Evolutionary conservation across 1,140 invertebrate genomes (phyloP), one percentile per base, ranked within the genome.

Genomic region (Eubasilissa regina): DNA sequence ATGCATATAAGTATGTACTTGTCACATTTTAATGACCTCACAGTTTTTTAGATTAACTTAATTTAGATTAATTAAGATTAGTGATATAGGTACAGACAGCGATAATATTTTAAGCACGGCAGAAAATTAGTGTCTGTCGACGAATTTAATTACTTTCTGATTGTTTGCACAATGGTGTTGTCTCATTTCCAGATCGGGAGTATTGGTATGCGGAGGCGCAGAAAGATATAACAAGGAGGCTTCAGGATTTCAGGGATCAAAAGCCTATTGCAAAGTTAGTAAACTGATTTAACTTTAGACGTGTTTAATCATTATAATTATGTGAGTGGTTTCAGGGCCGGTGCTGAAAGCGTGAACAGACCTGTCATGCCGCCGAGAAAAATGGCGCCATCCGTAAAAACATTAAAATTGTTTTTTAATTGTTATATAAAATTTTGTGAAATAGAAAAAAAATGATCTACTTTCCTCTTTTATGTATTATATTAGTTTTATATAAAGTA

Each of bases 161-260:
- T 60, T 17, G 21, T 17, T 60, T 11, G 17, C 15, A n/a, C 21
- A 60, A n/a, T 66, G 43, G 10, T 66, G 43, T 9, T 21, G 15
- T 60, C 47, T 60, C 60, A n/a, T 15, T 83, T 55, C 72, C 51
- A 82, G 75, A 84, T 66, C 84, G 83, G 47, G 82, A 81, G 51
- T 83, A 83, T 43, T 90, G 87, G 91, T 94, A 87, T 84, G 87
- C 85, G 87, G 92, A 86, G 89, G 95, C 86, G 15, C 92, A 85
- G 83, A 92, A 87, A 91, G 94, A 94, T 86, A 90, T 85, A 85
- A 91, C 87, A 85, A 92, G 86, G 87, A 85, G 90, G n/a, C 85
- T 91, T n/a, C 90, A 91, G 76, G 91, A 91, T 84, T 87, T 89
- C 4, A 84, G 86, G 3, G 89, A 90, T 79, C 89, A 89, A 79